Evolutionary conservation across 92 coral and sea anemone species (phyloP).

Genomic region (Porites lobata): DNA sequence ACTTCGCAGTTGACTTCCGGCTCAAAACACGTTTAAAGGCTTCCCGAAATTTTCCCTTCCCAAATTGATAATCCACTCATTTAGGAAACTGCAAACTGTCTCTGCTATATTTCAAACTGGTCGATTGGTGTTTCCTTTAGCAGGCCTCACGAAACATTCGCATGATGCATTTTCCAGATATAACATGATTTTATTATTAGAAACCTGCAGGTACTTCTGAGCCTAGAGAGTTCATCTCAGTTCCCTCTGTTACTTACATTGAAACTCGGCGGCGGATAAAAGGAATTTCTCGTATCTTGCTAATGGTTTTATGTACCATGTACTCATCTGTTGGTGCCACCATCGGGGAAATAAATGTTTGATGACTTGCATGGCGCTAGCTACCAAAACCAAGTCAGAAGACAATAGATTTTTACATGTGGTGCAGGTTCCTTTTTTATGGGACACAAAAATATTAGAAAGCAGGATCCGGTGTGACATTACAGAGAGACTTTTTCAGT

Average conservation of each 20-base stretch:
- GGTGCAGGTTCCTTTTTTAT: slow-evolving; percentile 23
- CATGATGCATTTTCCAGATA: too few species aligned
- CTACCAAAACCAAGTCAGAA: background rate
- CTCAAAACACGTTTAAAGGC: too few species aligned
- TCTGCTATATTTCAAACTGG: too few species aligned
- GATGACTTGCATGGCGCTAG: slow-evolving; percentile 37
- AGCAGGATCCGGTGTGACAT: slow-evolving; percentile 20
- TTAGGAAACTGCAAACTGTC: too few species aligned
- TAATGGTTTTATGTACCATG: background rate
- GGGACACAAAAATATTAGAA: slow-evolving; percentile 24
- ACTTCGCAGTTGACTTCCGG: too few species aligned
- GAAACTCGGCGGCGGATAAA: background rate
- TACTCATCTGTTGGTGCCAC: slow-evolving; percentile 19
- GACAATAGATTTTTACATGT: slow-evolving; percentile 37
- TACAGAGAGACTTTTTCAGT: background rate
- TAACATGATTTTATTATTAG: too few species aligned
- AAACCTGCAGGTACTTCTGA: too few species aligned
- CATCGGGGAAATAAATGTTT: slow-evolving; percentile 29
- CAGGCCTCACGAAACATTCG: too few species aligned
- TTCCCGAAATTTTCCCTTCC: too few species aligned
- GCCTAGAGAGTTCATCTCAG: too few species aligned
- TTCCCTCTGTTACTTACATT: background rate
- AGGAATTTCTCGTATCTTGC: background rate
- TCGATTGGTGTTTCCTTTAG: too few species aligned
- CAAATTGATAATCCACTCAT: too few species aligned